Evolutionary conservation across 2,113 vertebrate species (phyloP), one percentile per base, ranked within the genome.

Genomic region (Uropsilus gracilis): DNA sequence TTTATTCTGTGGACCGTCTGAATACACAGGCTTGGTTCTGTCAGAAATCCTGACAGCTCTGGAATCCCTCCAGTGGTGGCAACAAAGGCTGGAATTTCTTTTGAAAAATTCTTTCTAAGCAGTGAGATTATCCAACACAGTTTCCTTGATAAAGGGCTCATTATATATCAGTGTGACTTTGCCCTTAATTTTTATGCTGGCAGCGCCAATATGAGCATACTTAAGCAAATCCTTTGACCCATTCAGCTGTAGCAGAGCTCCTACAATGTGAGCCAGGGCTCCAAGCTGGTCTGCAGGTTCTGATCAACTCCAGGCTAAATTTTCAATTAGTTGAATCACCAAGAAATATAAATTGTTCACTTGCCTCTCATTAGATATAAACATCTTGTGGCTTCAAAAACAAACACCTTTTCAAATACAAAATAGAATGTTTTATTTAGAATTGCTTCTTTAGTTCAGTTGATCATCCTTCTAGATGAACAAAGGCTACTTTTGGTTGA

Each of bases 131-230:
- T 96, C 96, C 93, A 93, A 95, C 86, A 97, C 75, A 78, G 96
- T 92, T 96, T 96, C 81, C 85, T 84, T 93, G 93, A 97, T 97
- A 97, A 97, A 96, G 91, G 94, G 71, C 87, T 95, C 95, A 93
- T 97, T 97, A 96, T 97, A 89, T 95, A 77, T 95, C 57, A 3
- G 86, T 95, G 89, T 96, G 94, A 97, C 93, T 97, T 96, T 96
- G 89, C 84, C 92, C 91, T 95, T 93, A 81, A 94, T 97, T 96
- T 97, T 94, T 93, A 81, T 68, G 61, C 89, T 87, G 66, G 80
- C 95, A 85, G 83, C 72, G 91, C 89, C 96, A 97, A 94, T 32
- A 75, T 2, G 86, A 93, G 84, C 71, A 73, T 81, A 95, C 95
- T 93, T 89, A 89, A 95, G 86, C 80, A 89, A 96, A 95, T 84